These are phyloP conservation scores for Acleris emargana DNA, from an alignment of 2,888 invertebrate genomes.

Conservation along the genomic window DNA sequence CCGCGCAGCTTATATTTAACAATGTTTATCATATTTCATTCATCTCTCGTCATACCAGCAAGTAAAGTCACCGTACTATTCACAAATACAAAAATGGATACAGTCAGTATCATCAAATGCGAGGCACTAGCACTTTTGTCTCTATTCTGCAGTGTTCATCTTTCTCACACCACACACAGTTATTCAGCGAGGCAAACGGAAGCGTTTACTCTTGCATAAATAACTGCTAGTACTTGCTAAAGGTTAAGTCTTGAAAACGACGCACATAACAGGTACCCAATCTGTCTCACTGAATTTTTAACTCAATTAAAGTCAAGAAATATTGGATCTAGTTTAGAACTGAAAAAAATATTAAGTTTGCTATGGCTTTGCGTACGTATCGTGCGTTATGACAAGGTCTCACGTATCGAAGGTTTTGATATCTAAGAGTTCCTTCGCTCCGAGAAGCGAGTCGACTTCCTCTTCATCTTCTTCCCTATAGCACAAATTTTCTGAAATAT, in stretches of 20 bases:
- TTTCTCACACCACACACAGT: not conserved
- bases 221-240: not conserved
- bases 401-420: constrained; percentile 50
- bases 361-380: not conserved
- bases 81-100: constrained; percentile 20
- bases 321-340: too few species aligned
- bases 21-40: not conserved
- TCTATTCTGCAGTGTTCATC: not conserved
- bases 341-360: constrained; percentile 1
- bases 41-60: constrained; percentile 4
- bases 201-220: not conserved
- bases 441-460: constrained; percentile 65
- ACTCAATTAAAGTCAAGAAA: too few species aligned
- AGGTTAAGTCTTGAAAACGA: not conserved
- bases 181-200: not conserved
- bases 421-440: constrained; percentile 56
- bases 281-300: too few species aligned
- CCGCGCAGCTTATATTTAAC: not conserved
- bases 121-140: not conserved
- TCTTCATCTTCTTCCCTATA: constrained; percentile 62
- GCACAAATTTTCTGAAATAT: constrained; percentile 56
- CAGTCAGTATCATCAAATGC: constrained; percentile 1
- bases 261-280: not conserved
- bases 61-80: constrained; percentile 31
- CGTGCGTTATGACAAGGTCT: constrained; percentile 4